phyloP scores from a whole-genome alignment of 1,140 invertebrate genomes.

The Anadara kagoshimensis region DNA sequence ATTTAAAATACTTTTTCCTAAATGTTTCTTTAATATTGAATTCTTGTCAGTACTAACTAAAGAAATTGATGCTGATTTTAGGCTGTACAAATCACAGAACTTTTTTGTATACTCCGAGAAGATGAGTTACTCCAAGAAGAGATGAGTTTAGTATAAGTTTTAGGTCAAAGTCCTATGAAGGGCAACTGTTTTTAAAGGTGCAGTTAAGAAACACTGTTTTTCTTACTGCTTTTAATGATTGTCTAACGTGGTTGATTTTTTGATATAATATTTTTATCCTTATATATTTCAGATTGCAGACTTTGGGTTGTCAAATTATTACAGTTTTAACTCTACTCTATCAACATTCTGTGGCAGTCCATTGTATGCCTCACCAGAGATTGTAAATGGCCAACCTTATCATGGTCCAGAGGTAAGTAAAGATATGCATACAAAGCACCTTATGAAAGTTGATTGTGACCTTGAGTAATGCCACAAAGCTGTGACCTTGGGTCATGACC shows the following conservation, averaged over 20 bases:
- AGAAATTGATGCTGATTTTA: too few relatives aligned
- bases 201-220: too few relatives aligned
- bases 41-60: too few relatives aligned
- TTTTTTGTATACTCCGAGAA: too few relatives aligned
- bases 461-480: not conserved
- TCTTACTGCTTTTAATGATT: too few relatives aligned
- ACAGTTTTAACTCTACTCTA: conserved; percentile 84
- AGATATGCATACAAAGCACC: not conserved
- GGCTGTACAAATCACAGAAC: too few relatives aligned
- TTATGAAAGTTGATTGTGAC: not conserved
- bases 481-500: not conserved
- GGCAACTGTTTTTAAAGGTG: too few relatives aligned
- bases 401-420: conserved; percentile 91
- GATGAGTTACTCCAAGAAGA: too few relatives aligned
- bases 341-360: conserved; percentile 98
- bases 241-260: not conserved
- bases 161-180: too few relatives aligned
- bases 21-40: too few relatives aligned
- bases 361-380: conserved; percentile 98
- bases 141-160: too few relatives aligned
- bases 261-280: conserved; percentile 22
- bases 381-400: conserved; percentile 98
- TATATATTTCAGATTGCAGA: conserved; percentile 93
- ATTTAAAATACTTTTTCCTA: too few relatives aligned
- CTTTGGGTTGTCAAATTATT: conserved; percentile 99